Conservation (phyloP, 2,888 invertebrate species). For the Falcaria lacertinaria region DNA sequence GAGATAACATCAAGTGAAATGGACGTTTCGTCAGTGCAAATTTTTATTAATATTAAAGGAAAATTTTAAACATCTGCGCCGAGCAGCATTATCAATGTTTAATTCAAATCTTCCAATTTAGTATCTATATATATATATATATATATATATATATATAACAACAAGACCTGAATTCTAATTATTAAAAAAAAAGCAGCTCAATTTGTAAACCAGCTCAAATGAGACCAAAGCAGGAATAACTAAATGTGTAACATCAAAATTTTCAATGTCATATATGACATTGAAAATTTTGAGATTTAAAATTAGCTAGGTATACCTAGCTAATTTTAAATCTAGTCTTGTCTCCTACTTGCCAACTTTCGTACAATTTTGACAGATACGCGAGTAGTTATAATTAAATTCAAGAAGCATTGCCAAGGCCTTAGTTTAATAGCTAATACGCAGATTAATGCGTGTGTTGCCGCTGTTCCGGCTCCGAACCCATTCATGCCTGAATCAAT, state of each 20-base stretch:
- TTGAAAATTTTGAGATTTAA: too few relatives aligned
- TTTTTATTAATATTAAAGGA: too few relatives aligned
- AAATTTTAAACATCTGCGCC: too few relatives aligned
- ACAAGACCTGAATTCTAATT: too few relatives aligned
- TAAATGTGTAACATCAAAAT: slow-evolving; percentile 33
- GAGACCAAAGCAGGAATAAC: slow-evolving; percentile 11
- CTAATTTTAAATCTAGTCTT: slow-evolving; percentile 55
- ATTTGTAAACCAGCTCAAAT: neutral
- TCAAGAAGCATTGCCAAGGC: slow-evolving; percentile 73
- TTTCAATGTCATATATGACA: slow-evolving; percentile 54
- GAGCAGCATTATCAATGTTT: too few relatives aligned
- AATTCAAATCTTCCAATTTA: too few relatives aligned
- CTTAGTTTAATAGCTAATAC: slow-evolving; percentile 7
- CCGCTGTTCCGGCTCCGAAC: neutral
- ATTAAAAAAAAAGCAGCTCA: too few relatives aligned
- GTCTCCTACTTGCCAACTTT: slow-evolving; percentile 69
- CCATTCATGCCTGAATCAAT: too few relatives aligned
- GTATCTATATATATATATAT: too few relatives aligned
- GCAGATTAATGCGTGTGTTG: neutral
- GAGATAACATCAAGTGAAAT: too few relatives aligned
- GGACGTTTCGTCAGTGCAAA: too few relatives aligned
- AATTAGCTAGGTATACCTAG: slow-evolving; percentile 49
- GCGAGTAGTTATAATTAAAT: slow-evolving; percentile 69
- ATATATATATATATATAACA: too few relatives aligned
- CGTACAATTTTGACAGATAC: slow-evolving; percentile 68